Evolutionary conservation across 2,888 invertebrate species (phyloP).

Genomic region (Tenthredo amoena): DNA sequence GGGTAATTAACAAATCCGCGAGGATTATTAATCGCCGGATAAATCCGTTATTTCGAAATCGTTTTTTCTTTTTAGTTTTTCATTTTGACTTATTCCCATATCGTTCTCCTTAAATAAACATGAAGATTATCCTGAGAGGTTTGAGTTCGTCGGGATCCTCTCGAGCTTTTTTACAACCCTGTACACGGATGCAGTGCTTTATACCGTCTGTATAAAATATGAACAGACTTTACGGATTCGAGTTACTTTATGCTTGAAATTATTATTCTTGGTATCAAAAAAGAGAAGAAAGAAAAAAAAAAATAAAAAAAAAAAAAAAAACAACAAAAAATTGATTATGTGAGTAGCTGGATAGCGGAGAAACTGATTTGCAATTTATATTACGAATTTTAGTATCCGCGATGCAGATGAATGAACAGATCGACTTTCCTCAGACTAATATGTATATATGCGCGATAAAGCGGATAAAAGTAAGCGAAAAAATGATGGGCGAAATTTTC

Average conservation of each 20-base stretch:
- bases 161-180: not conserved
- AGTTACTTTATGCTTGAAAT: not conserved
- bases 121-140: not conserved
- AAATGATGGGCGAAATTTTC: not conserved
- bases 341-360: not conserved
- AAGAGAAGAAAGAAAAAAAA: too few relatives aligned
- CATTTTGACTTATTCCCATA: not conserved
- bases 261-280: not conserved
- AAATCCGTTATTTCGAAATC: not conserved
- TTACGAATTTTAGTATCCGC: not conserved
- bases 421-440: not conserved
- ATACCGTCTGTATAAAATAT: constrained; percentile 11
- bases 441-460: not conserved
- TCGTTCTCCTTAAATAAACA: not conserved
- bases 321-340: not conserved
- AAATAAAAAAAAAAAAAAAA: too few relatives aligned
- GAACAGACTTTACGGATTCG: not conserved
- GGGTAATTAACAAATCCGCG: constrained; percentile 28
- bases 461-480: not conserved
- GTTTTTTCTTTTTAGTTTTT: not conserved
- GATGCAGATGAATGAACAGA: not conserved
- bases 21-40: constrained; percentile 1
- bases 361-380: constrained; percentile 27
- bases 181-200: not conserved
- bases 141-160: not conserved